Evolutionary conservation across 2,113 vertebrate species (phyloP).

Genomic region (Candoia aspera): DNA sequence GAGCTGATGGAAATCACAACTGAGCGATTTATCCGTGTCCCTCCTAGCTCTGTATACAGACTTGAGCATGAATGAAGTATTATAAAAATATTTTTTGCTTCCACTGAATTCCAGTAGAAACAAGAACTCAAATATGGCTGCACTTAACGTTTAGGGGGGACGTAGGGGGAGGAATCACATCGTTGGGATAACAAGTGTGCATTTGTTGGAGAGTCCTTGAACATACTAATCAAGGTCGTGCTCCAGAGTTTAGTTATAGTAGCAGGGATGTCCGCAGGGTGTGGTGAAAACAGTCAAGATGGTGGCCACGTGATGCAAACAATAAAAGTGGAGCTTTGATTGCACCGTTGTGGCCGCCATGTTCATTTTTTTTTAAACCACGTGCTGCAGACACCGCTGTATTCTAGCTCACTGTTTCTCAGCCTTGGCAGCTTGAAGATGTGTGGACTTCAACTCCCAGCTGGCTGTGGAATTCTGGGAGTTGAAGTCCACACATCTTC

Average conservation of each 20-base stretch:
- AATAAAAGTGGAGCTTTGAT: not conserved
- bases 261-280: not conserved
- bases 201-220: not conserved
- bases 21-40: not conserved
- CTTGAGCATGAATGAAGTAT: not conserved
- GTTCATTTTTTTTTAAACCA: not conserved
- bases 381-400: not conserved
- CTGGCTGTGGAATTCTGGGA: too few relatives aligned
- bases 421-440: not conserved
- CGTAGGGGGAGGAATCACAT: not conserved
- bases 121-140: not conserved
- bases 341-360: not conserved
- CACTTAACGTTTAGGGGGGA: not conserved
- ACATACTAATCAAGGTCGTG: not conserved
- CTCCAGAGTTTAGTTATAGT: not conserved
- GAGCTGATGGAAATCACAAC: not conserved
- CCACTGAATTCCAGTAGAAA: not conserved
- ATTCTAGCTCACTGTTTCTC: not conserved
- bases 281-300: not conserved
- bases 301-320: not conserved
- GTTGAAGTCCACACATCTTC: not conserved
- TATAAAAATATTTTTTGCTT: not conserved
- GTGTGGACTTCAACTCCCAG: not conserved
- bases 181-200: not conserved
- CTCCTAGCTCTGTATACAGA: not conserved